Evolutionary conservation across 1,140 invertebrate genomes (phyloP).

Genomic region (Zeugodacus cucurbitae): DNA sequence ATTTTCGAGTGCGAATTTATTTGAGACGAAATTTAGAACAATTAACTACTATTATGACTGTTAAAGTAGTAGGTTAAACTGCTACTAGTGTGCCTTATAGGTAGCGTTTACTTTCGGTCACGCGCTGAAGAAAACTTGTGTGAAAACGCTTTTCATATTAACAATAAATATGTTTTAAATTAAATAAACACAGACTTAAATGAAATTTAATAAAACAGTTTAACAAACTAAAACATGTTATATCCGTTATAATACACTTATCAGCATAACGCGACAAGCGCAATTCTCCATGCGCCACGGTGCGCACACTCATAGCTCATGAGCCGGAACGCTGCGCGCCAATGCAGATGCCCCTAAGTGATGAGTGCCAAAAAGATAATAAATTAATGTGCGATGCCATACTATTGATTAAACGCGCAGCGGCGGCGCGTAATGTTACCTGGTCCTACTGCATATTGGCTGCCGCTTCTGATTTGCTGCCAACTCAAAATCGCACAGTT

Average conservation of each 20-base stretch:
- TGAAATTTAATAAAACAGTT: background rate
- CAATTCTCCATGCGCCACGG: background rate
- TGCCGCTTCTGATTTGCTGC: conserved; percentile 34
- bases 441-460: background rate
- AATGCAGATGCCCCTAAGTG: conserved; percentile 29
- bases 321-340: background rate
- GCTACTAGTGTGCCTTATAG: background rate
- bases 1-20: background rate
- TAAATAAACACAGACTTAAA: too few species aligned
- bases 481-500: conserved; percentile 55
- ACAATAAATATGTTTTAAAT: background rate
- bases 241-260: background rate
- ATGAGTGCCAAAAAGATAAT: conserved; percentile 62
- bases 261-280: background rate
- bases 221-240: background rate
- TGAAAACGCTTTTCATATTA: background rate
- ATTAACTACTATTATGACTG: background rate
- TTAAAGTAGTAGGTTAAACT: background rate
- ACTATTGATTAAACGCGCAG: conserved; percentile 40
- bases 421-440: background rate
- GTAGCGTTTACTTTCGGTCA: background rate
- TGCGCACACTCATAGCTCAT: background rate
- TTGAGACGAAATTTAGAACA: background rate
- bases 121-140: background rate
- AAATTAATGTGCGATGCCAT: conserved; percentile 56